A percentile compares a stretch with the other conserved stretches of the same genome.
Evolutionary conservation across 2,113 vertebrate genomes (phyloP).

Genomic region (Solea senegalensis): DNA sequence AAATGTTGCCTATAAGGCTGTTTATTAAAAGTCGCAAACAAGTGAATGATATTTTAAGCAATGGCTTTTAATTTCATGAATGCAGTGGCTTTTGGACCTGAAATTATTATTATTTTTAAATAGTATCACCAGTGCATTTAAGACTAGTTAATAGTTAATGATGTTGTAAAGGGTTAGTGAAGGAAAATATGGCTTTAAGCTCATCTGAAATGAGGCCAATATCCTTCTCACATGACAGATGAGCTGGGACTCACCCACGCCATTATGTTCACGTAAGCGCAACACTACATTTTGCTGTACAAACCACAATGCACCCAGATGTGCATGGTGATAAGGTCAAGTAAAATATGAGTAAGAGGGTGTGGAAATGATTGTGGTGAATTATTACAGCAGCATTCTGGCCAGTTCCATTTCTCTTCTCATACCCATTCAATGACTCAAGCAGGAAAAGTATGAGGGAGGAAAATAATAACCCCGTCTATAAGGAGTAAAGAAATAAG

Average conservation of each 20-base stretch:
- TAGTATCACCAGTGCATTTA: conserved; percentile 6
- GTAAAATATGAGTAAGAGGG: conserved; percentile 7
- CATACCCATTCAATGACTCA: neutral
- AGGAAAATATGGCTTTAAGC: conserved; percentile 35
- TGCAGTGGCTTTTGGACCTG: neutral
- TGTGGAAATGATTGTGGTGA: conserved; percentile 5
- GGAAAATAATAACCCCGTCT: neutral
- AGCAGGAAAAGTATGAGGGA: neutral
- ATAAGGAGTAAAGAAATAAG: neutral
- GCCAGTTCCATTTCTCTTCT: neutral
- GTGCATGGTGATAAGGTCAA: neutral
- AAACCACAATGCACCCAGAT: neutral
- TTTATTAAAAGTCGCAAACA: conserved; percentile 8
- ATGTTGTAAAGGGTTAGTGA: conserved; percentile 31
- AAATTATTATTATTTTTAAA: conserved; percentile 5
- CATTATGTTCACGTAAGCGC: neutral
- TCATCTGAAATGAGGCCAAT: conserved; percentile 53
- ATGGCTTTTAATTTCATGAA: neutral
- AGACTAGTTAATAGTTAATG: conserved; percentile 26
- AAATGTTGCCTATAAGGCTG: neutral
- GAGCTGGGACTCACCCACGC: conserved; percentile 81
- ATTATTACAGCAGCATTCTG: conserved; percentile 6
- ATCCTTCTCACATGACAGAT: conserved; percentile 30
- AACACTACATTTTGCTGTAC: neutral
- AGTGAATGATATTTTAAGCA: neutral